A percentile compares a stretch with the other conserved stretches of the same genome.
Evolutionary conservation across 2,797 vertebrate species (phyloP).

Genomic region (Erithacus rubecula): DNA sequence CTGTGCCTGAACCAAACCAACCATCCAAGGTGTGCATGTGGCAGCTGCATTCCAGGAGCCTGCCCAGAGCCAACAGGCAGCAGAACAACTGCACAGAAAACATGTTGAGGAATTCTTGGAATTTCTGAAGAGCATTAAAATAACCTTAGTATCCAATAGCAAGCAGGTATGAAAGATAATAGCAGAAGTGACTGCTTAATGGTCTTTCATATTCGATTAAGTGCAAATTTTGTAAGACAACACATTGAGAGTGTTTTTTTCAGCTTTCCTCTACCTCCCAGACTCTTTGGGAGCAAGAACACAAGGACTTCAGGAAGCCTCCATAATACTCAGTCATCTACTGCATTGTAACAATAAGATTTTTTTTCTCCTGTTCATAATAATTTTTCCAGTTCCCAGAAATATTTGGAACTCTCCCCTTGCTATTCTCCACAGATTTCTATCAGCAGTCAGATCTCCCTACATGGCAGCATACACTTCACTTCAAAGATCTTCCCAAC

Average conservation of each 20-base stretch:
- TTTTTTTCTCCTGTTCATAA: not conserved
- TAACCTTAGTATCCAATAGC: not conserved
- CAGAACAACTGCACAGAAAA: not conserved
- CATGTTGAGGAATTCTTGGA: constrained; percentile 23
- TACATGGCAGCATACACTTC: not conserved
- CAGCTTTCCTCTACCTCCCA: not conserved
- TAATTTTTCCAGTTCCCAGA: not conserved
- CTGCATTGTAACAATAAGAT: not conserved
- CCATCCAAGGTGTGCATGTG: not conserved
- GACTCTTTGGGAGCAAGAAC: not conserved
- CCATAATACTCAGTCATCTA: not conserved
- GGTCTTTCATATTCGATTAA: not conserved
- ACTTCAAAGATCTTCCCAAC: constrained; percentile 39
- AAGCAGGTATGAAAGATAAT: constrained; percentile 17
- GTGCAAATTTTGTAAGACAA: constrained; percentile 8
- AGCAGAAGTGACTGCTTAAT: constrained; percentile 2
- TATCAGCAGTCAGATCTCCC: constrained; percentile 41
- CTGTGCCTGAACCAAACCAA: not conserved
- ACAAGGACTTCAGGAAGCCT: not conserved
- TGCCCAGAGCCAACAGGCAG: not conserved
- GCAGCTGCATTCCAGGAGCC: constrained; percentile 26
- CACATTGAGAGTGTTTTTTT: not conserved
- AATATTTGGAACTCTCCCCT: not conserved
- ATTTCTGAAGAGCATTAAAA: constrained; percentile 48
- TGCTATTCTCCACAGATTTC: not conserved